Base-by-base conservation (phyloP, 2,113 vertebrate genomes). In the Ictidomys tridecemlineatus region DNA sequence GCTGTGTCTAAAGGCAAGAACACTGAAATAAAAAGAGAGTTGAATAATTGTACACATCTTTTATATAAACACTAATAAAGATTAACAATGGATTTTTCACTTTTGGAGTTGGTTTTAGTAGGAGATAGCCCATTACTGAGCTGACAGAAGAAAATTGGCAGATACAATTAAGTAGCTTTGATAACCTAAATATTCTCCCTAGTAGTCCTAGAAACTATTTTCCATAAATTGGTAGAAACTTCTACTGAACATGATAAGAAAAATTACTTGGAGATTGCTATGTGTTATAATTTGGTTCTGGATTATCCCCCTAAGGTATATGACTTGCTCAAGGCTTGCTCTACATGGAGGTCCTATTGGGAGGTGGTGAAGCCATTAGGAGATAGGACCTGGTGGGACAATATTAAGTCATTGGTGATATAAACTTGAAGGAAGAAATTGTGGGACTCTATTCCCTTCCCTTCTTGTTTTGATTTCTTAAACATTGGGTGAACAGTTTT, bases 321-420 rank as follows among this genome's bases (percentile, higher is more conserved):
- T 16, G 3, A 24, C 24, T 37, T 30, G 12, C 32, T 37, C 12
- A 12, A 72, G 14, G 22, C 34, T 63, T 16, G 39, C 24, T 61
- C 6, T 6, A 2, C 12, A 8, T 0, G 10, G 4, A 48, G 10
- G 7, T 37, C 17, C 10, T 34, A 5, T 58, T 30, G 28, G 12
- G 1, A 5, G 10, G 2, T 39, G 26, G 17, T 28, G 3, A 13
- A n/a, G 10, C 10, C 30, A 53, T 87, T 56, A 14, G 0, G 5
- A 78, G 37, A 14, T 1, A 2, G 24, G 30, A 7, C 34, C 12
- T 24, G 13, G 0, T 56, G n/a, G 6, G 14, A 45, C 20, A 5
- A 4, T 10, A 48, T 37, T 28, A n/a, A 30, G 10, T 30, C 30
- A 67, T 8, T 3, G 30, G 2, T 6, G 4, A 32, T 37, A 7